phyloP scores from a whole-genome alignment of 1,140 invertebrate genomes.

The Pinna nobilis region DNA sequence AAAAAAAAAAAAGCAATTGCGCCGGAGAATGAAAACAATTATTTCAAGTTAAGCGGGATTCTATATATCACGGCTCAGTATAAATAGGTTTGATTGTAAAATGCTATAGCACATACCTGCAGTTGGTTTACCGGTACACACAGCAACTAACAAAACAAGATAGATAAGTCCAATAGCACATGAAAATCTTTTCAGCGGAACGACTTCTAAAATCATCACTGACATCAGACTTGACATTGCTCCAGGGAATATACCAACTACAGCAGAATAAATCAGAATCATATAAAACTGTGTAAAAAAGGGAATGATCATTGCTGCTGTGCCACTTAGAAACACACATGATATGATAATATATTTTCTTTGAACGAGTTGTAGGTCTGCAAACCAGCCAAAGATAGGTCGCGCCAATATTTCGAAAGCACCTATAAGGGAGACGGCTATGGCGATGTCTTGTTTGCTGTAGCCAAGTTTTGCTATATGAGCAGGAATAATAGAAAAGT shows the following conservation, averaged over 20 bases:
- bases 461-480: conserved; percentile 4
- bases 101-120: too few species aligned
- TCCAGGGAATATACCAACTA: conserved; percentile 10
- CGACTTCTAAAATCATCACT: conserved; percentile 8
- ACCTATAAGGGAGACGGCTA: conserved; percentile 3
- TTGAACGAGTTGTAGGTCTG: conserved; percentile 7
- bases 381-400: conserved; percentile 12
- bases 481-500: conserved; percentile 10
- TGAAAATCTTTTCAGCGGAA: conserved; percentile 8
- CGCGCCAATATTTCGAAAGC: conserved; percentile 10
- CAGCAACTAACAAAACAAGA: too few species aligned
- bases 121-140: too few species aligned
- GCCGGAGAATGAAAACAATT: too few species aligned
- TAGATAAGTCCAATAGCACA: conserved; percentile 9
- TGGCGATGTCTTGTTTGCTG: not conserved
- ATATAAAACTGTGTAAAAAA: not conserved
- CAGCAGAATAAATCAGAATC: not conserved
- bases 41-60: too few species aligned
- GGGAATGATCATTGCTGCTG: conserved; percentile 1
- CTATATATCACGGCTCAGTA: too few species aligned
- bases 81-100: too few species aligned
- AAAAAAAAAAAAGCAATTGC: too few species aligned
- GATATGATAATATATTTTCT: conserved; percentile 16
- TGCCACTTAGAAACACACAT: conserved; percentile 5
- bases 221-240: conserved; percentile 14